Conservation (phyloP, 1,140 invertebrate genomes). For the Polypedilum vanderplanki region DNA sequence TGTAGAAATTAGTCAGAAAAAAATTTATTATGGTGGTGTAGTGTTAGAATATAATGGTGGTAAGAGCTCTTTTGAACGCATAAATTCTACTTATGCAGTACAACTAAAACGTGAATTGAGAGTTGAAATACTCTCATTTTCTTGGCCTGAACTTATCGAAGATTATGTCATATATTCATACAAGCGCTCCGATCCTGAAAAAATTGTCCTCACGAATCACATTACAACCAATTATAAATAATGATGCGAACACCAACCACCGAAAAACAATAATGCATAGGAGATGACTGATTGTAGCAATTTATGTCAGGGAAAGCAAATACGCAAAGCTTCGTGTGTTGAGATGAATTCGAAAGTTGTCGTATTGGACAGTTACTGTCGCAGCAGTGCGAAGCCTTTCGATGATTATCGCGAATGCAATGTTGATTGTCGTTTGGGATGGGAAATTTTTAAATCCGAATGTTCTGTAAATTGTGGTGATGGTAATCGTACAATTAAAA, state of each 20-base stretch:
- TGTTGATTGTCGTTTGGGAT: slow-evolving; percentile 52
- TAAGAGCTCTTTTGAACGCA: slow-evolving; percentile 59
- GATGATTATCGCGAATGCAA: slow-evolving; percentile 49
- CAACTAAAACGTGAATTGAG: slow-evolving; percentile 64
- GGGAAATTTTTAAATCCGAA: slow-evolving; percentile 52
- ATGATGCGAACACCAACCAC: slow-evolving; percentile 46
- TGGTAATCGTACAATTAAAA: slow-evolving; percentile 50
- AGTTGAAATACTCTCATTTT: slow-evolving; percentile 69
- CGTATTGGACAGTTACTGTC: slow-evolving; percentile 46
- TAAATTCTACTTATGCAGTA: slow-evolving; percentile 62
- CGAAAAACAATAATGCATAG: slow-evolving; percentile 40
- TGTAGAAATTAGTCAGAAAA: slow-evolving; percentile 60
- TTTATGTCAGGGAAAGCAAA: slow-evolving; percentile 47
- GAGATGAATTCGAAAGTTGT: slow-evolving; percentile 44
- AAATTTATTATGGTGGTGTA: slow-evolving; percentile 60
- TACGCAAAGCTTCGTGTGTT: slow-evolving; percentile 40
- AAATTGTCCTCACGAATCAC: slow-evolving; percentile 30
- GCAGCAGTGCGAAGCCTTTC: slow-evolving; percentile 43
- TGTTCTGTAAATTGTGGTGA: slow-evolving; percentile 65
- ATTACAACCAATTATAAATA: slow-evolving; percentile 45
- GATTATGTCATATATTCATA: slow-evolving; percentile 36
- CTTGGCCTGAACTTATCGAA: slow-evolving; percentile 65
- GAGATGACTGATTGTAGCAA: slow-evolving; percentile 40
- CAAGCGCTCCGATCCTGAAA: slow-evolving; percentile 30
- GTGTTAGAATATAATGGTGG: slow-evolving; percentile 77